Evolutionary conservation across 2,888 invertebrate genomes (phyloP), one percentile per base, ranked within the genome.

Genomic region (Melinaea menophilus): DNA sequence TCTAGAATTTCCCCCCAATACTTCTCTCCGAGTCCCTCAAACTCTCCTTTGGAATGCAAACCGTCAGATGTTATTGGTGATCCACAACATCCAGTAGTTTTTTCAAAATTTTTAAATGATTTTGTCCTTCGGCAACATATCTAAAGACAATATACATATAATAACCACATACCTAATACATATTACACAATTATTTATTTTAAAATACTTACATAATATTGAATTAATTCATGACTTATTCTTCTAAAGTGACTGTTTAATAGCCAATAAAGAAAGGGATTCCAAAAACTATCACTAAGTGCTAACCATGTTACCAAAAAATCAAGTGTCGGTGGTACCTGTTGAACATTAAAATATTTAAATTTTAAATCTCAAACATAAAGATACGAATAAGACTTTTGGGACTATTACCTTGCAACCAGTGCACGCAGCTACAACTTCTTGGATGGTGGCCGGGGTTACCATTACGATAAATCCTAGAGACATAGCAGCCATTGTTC

Each of bases 401-500:
- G n/a, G 11, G 57, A 59, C 56, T 35, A 61, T 66, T 89, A 93
- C 94, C 92, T 95, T 95, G 73, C 96, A 94, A 65, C 96, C 96
- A 34, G 97, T 97, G 81, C 97, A 97, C 41, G 97, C 96, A 47
- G 95, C 96, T 51, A 97, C 96, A 68, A 97, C 96, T 92, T 97
- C 97, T 88, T 96, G 96, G 73, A 97, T 96, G 58, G 96, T 96
- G 92, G 96, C 97, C 55, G 97, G 97, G 65, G 97, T 97, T 71
- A 97, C 96, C 93, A 96, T 94, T 64, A 97, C 96, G 79, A 97
- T 96, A 90, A 97, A 97, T 64, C 96, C 96, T 77, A 97, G 91
- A 66, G 97, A 97, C 94, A 97, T 97, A 59, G 97, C 96, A 0
- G 97, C 97, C 96, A 97, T 96, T 69, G 97, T 96, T 74, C 96